phyloP scores from a whole-genome alignment of 1,140 invertebrate genomes.

The Lucilia sericata region DNA sequence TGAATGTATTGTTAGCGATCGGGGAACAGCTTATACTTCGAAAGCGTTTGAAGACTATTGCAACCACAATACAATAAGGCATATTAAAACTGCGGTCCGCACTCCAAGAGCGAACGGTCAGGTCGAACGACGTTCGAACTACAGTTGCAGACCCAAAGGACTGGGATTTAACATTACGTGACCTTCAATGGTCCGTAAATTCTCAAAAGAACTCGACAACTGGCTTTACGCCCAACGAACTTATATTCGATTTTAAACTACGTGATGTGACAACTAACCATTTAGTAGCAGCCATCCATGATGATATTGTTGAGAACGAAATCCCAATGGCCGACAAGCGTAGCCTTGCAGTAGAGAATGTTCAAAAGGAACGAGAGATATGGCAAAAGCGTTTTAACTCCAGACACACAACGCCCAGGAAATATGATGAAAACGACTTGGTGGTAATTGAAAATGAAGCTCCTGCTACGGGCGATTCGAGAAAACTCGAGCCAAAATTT shows the following conservation, averaged over 20 bases:
- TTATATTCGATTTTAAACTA: conserved; percentile 51
- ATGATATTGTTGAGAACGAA: conserved; percentile 24
- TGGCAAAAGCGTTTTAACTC: conserved; percentile 38
- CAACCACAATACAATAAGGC: conserved; percentile 6
- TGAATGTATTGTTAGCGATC: conserved; percentile 52
- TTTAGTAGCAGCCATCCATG: conserved; percentile 44
- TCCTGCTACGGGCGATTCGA: conserved; percentile 28
- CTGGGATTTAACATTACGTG: conserved; percentile 51
- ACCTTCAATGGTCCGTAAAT: conserved; percentile 55
- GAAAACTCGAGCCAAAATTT: conserved; percentile 41
- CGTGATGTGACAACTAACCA: conserved; percentile 34
- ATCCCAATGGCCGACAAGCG: conserved; percentile 33
- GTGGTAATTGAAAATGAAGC: conserved; percentile 40
- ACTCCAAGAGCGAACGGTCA: conserved; percentile 52
- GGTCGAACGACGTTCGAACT: conserved; percentile 51
- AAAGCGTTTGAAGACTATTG: no score
- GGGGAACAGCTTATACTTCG: conserved; percentile 46
- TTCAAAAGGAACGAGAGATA: conserved; percentile 33
- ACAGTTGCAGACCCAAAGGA: conserved; percentile 44
- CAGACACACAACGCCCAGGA: conserved; percentile 17
- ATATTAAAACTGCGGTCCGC: conserved; percentile 45
- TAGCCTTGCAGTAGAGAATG: conserved; percentile 41
- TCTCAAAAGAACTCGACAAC: conserved; percentile 53
- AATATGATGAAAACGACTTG: conserved; percentile 30
- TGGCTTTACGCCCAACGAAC: conserved; percentile 50